A percentile compares a stretch with the other conserved stretches of the same genome.
phyloP scores from a whole-genome alignment of 2,888 invertebrate genomes.

The Stenoptilia bipunctidactyla region DNA sequence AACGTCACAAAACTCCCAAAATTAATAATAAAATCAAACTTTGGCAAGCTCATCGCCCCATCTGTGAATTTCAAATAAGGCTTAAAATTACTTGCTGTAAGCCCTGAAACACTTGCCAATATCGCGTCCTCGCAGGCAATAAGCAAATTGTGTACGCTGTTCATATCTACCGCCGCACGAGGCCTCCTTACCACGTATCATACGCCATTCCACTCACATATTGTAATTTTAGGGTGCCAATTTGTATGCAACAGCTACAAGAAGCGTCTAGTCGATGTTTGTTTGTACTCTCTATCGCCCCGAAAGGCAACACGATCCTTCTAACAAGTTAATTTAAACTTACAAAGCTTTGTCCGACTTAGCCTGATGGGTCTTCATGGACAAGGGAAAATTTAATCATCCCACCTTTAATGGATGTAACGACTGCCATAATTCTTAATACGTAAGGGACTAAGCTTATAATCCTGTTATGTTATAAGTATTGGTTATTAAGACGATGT shows the following conservation, averaged over 20 bases:
- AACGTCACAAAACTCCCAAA: no score
- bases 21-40: no score
- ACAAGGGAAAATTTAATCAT: slow-evolving; percentile 34
- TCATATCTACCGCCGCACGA: slow-evolving; percentile 3
- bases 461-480: not conserved
- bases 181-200: no score
- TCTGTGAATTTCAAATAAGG: no score
- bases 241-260: slow-evolving; percentile 42
- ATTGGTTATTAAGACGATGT: no score
- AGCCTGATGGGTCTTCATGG: slow-evolving; percentile 37
- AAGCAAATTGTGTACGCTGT: not conserved
- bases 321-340: slow-evolving; percentile 62
- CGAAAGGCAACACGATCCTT: slow-evolving; percentile 23
- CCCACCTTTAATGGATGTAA: not conserved
- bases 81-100: no score
- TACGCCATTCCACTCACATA: slow-evolving; percentile 27
- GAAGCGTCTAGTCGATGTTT: slow-evolving; percentile 23
- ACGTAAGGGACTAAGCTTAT: no score
- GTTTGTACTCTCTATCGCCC: slow-evolving; percentile 38
- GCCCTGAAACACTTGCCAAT: no score
- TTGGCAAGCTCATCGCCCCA: no score
- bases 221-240: slow-evolving; percentile 31
- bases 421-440: not conserved
- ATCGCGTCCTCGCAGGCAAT: no score
- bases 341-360: slow-evolving; percentile 44